Percentiles rank a stretch among this genome's conserved stretches.
phyloP scores from a whole-genome alignment of 2,888 invertebrate species.

The Crocallis elinguaria region DNA sequence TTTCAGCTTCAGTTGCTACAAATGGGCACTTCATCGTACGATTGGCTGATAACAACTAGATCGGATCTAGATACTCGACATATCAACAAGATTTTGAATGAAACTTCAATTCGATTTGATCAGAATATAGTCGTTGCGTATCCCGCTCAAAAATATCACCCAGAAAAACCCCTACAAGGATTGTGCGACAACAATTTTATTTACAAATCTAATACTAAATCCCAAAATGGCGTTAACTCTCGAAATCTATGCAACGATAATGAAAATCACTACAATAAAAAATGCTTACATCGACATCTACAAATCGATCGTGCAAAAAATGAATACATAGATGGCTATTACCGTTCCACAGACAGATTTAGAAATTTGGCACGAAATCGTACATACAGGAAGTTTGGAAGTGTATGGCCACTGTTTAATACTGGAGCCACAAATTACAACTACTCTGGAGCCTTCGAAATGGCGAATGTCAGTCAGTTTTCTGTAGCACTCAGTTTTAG shows the following conservation, averaged over 20 bases:
- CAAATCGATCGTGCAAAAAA: conserved; percentile 41
- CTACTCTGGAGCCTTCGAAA: conserved; percentile 59
- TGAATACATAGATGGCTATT: conserved; percentile 62
- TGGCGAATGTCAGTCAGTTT: conserved; percentile 61
- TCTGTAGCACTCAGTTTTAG: conserved; percentile 45
- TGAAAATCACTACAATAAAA: conserved; percentile 1
- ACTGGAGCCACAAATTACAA: conserved; percentile 61
- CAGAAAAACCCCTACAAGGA: conserved; percentile 25
- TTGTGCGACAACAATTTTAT: conserved; percentile 63
- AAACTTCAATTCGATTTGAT: conserved; percentile 67
- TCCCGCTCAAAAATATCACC: conserved; percentile 37
- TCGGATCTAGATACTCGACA: conserved; percentile 56
- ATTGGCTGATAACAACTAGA: conserved; percentile 66
- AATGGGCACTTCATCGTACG: conserved; percentile 66
- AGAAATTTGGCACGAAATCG: conserved; percentile 57
- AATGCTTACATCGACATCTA: conserved; percentile 17
- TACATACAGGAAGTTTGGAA: conserved; percentile 52
- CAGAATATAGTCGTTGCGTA: conserved; percentile 67
- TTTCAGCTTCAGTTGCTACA: conserved; percentile 62
- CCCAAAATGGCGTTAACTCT: conserved; percentile 4
- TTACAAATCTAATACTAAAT: conserved; percentile 44
- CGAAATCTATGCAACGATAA: conserved; percentile 12
- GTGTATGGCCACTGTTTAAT: conserved; percentile 50
- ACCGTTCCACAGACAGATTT: conserved; percentile 59
- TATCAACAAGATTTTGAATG: conserved; percentile 64